Evolutionary conservation across 2,797 vertebrate genomes (phyloP), one percentile per base, ranked within the genome.

Genomic region (Anguilla obscura): DNA sequence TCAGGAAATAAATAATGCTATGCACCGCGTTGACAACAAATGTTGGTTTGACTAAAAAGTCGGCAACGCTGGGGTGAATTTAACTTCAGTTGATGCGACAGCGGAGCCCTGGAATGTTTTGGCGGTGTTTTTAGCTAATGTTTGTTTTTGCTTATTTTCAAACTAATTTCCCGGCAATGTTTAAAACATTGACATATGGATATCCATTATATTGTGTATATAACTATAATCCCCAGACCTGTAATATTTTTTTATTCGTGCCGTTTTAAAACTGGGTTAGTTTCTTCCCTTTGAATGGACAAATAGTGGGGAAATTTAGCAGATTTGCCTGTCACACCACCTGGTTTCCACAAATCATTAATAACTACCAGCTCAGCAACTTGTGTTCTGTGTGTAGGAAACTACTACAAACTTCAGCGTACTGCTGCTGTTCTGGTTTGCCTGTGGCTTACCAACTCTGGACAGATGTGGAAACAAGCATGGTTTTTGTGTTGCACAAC

Each of bases 301-400:
- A 24, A 50, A 33, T 66, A n/a, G 36, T 87, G 58, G 80, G 84
- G 40, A 84, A 52, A 83, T 48, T 50, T 21, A 3, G 8, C 40
- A 45, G 69, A 80, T 84, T 87, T 84, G 63, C 69, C 40, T 69
- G 54, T 56, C 63, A 71, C 82, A 45, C 82, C 63, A 71, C n/a
- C 63, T 74, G 82, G 60, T 88, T 88, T 84, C 54, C 87, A 88
- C 50, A 69, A 88, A 87, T 87, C 60, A 74, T 87, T 84, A 84
- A 84, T 83, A 63, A 54, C 60, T 74, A 48, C 85, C 85, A 76
- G 14, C 36, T 76, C 54, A 85, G 80, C 60, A 88, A 74, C 69
- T 74, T 84, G 50, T 45, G 74, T 76, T 63, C 33, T 85, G 63
- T 85, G 18, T 52, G 48, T 58, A 27, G 30, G 54, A 85, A 88